Evolutionary conservation across 2,888 invertebrate species (phyloP).

Genomic region (Ennomos fuscantarius): DNA sequence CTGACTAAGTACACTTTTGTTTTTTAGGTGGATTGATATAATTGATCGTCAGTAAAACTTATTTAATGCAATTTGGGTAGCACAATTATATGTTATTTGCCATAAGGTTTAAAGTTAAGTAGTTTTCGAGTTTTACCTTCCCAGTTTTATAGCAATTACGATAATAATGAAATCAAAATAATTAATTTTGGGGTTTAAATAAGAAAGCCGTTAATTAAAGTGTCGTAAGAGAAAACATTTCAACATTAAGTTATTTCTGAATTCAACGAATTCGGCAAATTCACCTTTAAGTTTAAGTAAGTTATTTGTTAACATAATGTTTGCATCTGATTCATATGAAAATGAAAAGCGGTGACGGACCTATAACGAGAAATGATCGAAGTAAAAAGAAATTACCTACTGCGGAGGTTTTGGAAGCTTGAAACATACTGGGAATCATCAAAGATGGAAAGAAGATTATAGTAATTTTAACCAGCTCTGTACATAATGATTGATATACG

Average conservation of each 20-base stretch:
- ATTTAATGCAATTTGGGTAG: too few relatives aligned
- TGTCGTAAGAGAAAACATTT: constrained; percentile 11
- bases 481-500: too few relatives aligned
- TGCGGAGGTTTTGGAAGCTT: constrained; percentile 1
- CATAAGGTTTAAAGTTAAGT: too few relatives aligned
- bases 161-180: background rate
- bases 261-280: constrained; percentile 12
- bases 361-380: constrained; percentile 9
- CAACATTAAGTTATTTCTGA: constrained; percentile 22
- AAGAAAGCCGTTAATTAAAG: constrained; percentile 18
- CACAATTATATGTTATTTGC: too few relatives aligned
- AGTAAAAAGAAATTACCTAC: constrained; percentile 7
- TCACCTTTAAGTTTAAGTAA: constrained; percentile 13
- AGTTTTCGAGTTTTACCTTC: too few relatives aligned
- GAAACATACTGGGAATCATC: background rate
- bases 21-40: too few relatives aligned
- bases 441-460: background rate
- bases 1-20: too few relatives aligned
- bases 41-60: too few relatives aligned
- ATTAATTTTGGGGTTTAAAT: constrained; percentile 1
- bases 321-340: constrained; percentile 19
- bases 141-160: background rate
- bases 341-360: background rate
- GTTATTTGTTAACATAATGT: constrained; percentile 2
- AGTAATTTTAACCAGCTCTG: too few relatives aligned